Evolutionary conservation across 2,797 vertebrate species (phyloP).

Genomic region (Gambusia yucatana): DNA sequence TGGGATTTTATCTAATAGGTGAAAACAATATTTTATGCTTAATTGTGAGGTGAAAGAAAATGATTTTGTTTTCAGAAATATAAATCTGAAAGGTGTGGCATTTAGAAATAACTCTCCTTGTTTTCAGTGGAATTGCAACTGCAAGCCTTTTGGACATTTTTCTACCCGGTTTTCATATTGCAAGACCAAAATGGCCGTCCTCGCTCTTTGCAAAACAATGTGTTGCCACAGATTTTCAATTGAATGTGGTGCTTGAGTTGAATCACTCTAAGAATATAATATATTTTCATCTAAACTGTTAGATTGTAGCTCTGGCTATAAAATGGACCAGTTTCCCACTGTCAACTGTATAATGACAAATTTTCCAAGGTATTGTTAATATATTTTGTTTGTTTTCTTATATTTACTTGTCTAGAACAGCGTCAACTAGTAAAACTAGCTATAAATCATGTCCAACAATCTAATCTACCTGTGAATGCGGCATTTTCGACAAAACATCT

Average conservation of each 20-base stretch:
- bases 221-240: neutral
- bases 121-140: neutral
- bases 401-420: neutral
- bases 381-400: neutral
- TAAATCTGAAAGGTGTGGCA: neutral
- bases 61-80: neutral
- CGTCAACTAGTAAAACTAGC: neutral
- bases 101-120: neutral
- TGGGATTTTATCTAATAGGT: neutral
- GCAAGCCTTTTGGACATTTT: neutral
- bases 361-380: neutral
- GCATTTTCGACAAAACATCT: conserved; percentile 58
- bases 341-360: neutral
- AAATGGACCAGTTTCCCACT: neutral
- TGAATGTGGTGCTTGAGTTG: neutral
- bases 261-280: neutral
- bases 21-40: neutral
- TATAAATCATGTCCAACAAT: neutral
- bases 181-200: neutral
- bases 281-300: neutral
- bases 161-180: neutral
- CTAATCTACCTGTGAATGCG: conserved; percentile 77
- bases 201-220: neutral
- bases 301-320: neutral
- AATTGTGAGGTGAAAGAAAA: neutral